Evolutionary conservation across 2,113 vertebrate genomes (phyloP).

Genomic region (Meriones unguiculatus): DNA sequence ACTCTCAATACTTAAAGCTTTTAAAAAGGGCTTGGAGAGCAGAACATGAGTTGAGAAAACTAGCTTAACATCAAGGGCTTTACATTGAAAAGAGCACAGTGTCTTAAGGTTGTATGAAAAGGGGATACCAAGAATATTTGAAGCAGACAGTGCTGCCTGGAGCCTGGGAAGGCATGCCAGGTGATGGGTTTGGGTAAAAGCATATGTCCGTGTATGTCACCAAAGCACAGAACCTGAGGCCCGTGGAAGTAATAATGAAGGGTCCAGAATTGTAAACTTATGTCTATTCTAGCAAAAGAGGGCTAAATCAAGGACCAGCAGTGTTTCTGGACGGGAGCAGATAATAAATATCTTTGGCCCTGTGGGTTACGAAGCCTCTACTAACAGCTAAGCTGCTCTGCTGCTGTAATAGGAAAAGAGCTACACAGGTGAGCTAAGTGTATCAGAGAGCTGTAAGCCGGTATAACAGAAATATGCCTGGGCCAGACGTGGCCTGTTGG

Average conservation of each 20-base stretch:
- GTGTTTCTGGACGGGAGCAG: background rate
- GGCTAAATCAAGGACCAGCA: background rate
- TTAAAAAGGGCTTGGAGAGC: constrained; percentile 44
- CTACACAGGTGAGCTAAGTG: background rate
- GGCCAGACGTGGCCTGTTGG: background rate
- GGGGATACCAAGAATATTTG: background rate
- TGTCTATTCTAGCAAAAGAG: background rate
- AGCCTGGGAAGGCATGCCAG: background rate
- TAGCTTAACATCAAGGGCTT: constrained; percentile 34
- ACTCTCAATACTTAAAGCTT: constrained; percentile 23
- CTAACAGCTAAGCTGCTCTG: background rate
- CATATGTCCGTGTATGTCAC: background rate
- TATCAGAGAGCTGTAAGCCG: background rate
- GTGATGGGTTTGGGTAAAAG: background rate
- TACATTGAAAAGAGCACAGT: background rate
- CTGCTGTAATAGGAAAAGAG: background rate
- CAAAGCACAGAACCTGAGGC: background rate
- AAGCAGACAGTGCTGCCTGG: background rate
- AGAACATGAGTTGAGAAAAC: constrained; percentile 52
- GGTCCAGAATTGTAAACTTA: background rate
- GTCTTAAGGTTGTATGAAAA: background rate
- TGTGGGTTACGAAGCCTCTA: background rate
- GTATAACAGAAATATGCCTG: background rate
- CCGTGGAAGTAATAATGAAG: background rate
- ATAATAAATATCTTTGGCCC: constrained; percentile 14